Conservation (phyloP, 2,113 vertebrate genomes). For the Mastomys coucha region DNA sequence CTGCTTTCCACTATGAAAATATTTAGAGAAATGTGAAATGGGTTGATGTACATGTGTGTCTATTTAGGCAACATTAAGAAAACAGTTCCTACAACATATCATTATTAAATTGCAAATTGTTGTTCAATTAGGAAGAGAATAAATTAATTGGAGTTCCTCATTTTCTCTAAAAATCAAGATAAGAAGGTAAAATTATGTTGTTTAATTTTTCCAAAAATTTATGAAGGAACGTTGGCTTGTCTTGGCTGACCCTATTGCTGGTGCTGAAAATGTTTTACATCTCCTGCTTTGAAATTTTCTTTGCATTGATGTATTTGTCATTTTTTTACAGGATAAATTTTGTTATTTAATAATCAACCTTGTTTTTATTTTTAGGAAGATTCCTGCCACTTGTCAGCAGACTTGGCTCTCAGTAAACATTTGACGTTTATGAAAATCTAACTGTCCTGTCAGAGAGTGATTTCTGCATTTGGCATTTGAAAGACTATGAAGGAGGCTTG, state of each 20-base stretch:
- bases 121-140: background rate
- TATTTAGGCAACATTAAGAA: background rate
- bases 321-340: background rate
- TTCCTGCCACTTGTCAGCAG: background rate
- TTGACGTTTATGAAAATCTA: conserved; percentile 8
- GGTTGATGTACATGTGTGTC: background rate
- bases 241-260: background rate
- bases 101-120: background rate
- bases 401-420: background rate
- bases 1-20: background rate
- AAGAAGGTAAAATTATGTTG: background rate
- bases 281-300: background rate
- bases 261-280: background rate
- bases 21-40: conserved; percentile 1
- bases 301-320: background rate
- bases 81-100: background rate
- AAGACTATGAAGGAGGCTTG: background rate
- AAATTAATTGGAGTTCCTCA: background rate
- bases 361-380: conserved; percentile 28
- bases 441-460: background rate
- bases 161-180: conserved; percentile 34
- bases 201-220: conserved; percentile 25
- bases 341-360: conserved; percentile 21
- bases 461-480: conserved; percentile 1
- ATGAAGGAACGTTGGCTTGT: background rate